Conservation (phyloP, 2,888 invertebrate species). For the Crepidodera aurea region DNA sequence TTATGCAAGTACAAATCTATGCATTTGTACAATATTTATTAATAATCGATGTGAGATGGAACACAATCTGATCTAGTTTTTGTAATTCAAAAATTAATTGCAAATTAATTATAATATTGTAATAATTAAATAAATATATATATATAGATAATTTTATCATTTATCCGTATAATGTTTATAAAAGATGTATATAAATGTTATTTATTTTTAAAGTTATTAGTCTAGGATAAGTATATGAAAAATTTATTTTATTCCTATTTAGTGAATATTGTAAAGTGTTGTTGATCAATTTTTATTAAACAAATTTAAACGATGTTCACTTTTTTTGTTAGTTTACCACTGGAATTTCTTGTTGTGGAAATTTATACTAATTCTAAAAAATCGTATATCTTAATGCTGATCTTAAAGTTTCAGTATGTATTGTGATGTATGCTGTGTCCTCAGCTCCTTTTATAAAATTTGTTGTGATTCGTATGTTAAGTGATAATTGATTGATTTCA, state of each 20-base stretch:
- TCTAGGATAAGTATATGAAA: constrained; percentile 36
- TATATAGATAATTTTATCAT: constrained; percentile 41
- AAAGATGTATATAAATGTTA: constrained; percentile 49
- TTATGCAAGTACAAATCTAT: constrained; percentile 26
- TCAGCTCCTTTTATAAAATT: neutral
- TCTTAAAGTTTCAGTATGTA: constrained; percentile 5
- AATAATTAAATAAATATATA: constrained; percentile 31
- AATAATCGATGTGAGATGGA: constrained; percentile 10
- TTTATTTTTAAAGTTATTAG: constrained; percentile 47
- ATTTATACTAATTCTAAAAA: constrained; percentile 14
- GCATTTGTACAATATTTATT: constrained; percentile 20
- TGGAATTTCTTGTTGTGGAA: constrained; percentile 13
- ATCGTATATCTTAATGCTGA: constrained; percentile 1
- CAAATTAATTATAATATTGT: constrained; percentile 29
- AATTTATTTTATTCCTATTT: constrained; percentile 37
- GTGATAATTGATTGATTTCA: constrained; percentile 10
- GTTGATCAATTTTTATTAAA: constrained; percentile 32
- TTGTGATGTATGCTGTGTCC: constrained; percentile 8
- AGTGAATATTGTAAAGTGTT: constrained; percentile 35
- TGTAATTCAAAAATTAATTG: constrained; percentile 27
- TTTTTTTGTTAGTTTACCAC: constrained; percentile 8
- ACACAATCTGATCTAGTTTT: constrained; percentile 33
- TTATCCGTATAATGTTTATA: constrained; percentile 46
- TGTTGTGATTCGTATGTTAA: constrained; percentile 1
- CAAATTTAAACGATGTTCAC: constrained; percentile 17